Evolutionary conservation across 2,113 vertebrate species (phyloP), one percentile per base, ranked within the genome.

Genomic region (Pycnonotus jocosus): DNA sequence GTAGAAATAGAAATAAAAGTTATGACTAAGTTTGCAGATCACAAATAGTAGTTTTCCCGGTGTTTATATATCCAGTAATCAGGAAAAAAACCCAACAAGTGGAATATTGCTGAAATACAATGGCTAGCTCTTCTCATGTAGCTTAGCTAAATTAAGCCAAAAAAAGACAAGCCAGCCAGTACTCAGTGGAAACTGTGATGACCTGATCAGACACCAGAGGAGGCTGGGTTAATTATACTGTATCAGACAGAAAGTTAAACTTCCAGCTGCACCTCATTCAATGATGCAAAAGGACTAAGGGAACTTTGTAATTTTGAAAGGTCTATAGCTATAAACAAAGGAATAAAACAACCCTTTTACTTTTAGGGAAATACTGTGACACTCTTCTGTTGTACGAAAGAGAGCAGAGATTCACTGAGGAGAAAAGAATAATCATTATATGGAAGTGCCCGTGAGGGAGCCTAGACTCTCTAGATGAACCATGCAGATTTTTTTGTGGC

Each of bases 201-300:
- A 69, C 3, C 23, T 30, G 16, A 30, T 37, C 37, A 70, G 12
- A 45, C 1, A 28, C 17, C 40, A 66, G 25, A 71, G 9, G 4
- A 76, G 10, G 5, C 3, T 11, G 40, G 2, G 2, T 56, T 57
- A n/a, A 28, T 40, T 58, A 76, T 3, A 3, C 9, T 44, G 0
- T 25, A 27, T 83, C 22, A 76, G 14, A 54, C 11, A 57, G 13
- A 51, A 72, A 18, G 4, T 33, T 72, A 35, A 69, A 68, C 18
- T 6, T 57, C 13, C 11, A 53, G 16, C 8, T 45, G 42, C 18
- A 74, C 5, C 12, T 76, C 21, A 44, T 76, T 42, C n/a, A 40
- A 4, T 48, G 27, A 45, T 28, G 4, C 15, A 24, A 72, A 15
- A 48, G 5, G 9, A 71, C 6, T 38, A 42, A 7, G 7, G 1